These are phyloP conservation scores for Apodemia hepburni DNA, from an alignment of 2,888 invertebrate genomes.

Conservation along the genomic window DNA sequence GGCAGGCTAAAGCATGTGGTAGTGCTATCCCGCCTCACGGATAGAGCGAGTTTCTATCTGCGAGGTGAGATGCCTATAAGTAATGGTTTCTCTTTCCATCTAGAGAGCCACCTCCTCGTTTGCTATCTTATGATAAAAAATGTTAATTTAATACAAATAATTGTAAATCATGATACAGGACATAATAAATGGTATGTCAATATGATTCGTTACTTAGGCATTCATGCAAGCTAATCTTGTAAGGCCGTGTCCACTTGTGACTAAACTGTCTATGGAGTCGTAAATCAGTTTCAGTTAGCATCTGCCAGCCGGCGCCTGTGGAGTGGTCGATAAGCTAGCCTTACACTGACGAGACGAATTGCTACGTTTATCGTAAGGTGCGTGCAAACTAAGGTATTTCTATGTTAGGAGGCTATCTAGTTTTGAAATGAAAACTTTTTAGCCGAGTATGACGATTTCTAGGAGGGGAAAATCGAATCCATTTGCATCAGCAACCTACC, in stretches of 20 bases:
- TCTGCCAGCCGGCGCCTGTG: conserved; percentile 52
- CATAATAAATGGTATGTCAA: conserved; percentile 17
- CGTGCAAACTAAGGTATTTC: background rate
- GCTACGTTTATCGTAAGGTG: conserved; percentile 34
- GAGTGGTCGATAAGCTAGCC: conserved; percentile 62
- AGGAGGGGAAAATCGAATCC: no score
- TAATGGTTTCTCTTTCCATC: no score
- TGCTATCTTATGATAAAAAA: no score
- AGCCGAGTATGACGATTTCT: no score
- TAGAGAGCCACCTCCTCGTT: no score
- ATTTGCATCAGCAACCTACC: no score
- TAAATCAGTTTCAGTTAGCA: conserved; percentile 71
- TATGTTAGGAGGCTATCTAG: no score
- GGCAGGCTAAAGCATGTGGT: no score
- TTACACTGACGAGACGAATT: conserved; percentile 58
- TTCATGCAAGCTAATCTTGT: conserved; percentile 27
- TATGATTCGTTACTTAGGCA: conserved; percentile 17
- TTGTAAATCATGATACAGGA: background rate
- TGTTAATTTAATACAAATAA: background rate
- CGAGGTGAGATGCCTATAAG: no score
- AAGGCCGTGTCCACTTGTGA: conserved; percentile 42
- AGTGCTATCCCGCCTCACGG: no score
- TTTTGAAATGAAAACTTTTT: no score
- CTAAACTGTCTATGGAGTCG: conserved; percentile 56
- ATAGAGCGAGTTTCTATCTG: no score